A percentile compares a stretch with the other conserved stretches of the same genome.
Evolutionary conservation across 2,888 invertebrate species (phyloP).

Genomic region (Arge pagana): DNA sequence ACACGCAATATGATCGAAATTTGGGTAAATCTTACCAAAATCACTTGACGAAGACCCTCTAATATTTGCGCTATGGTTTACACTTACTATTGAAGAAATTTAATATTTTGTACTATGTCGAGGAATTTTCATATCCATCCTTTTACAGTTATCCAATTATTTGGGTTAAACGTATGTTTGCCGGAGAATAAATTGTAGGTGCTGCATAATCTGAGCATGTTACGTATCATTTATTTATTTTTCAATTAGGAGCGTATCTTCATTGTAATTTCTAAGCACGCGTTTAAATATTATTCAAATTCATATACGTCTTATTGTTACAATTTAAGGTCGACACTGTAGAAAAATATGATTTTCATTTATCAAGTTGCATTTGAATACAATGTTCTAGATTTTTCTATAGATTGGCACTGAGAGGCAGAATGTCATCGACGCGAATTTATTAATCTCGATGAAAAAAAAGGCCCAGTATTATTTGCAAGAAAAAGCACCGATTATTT

Average conservation of each 20-base stretch:
- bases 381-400: conserved; percentile 27
- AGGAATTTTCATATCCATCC: conserved; percentile 55
- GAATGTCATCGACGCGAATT: background rate
- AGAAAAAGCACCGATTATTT: too few relatives aligned
- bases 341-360: conserved; percentile 50
- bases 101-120: conserved; percentile 58
- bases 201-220: conserved; percentile 25
- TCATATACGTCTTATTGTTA: conserved; percentile 23
- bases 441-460: too few relatives aligned
- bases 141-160: conserved; percentile 23
- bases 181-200: conserved; percentile 30
- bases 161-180: conserved; percentile 25
- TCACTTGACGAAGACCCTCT: conserved; percentile 26
- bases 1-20: too few relatives aligned
- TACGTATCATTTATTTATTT: conserved; percentile 1
- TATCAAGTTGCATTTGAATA: conserved; percentile 36
- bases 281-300: conserved; percentile 16
- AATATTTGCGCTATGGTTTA: conserved; percentile 34
- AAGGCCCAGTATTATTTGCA: too few relatives aligned
- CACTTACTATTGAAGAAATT: conserved; percentile 49
- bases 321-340: conserved; percentile 44
- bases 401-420: conserved; percentile 14
- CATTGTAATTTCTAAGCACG: conserved; percentile 3
- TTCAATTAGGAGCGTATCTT: background rate
- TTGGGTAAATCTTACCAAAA: background rate